Conservation (phyloP, 2,113 vertebrate genomes). For the Myotis brandtii region DNA sequence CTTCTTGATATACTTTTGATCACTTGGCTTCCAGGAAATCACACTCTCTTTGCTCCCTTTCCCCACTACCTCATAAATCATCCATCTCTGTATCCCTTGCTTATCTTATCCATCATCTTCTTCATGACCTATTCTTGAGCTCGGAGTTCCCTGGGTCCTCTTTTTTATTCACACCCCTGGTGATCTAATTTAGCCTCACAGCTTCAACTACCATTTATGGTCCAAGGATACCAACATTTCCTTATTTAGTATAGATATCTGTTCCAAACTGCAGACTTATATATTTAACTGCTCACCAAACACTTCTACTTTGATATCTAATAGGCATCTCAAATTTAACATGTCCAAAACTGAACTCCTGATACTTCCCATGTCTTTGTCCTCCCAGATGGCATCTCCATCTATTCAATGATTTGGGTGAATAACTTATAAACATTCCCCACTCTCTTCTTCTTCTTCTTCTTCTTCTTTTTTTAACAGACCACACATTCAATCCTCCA, state of each 20-base stretch:
- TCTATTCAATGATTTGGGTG: not conserved
- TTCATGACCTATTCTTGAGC: not conserved
- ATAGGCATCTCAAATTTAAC: not conserved
- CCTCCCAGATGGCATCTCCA: not conserved
- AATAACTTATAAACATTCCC: not conserved
- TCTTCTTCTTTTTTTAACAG: not conserved
- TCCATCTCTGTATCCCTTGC: not conserved
- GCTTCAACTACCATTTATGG: not conserved
- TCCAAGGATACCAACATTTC: not conserved
- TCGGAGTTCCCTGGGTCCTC: not conserved
- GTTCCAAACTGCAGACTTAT: not conserved
- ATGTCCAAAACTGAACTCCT: not conserved
- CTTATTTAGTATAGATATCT: not conserved
- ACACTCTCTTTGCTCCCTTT: not conserved
- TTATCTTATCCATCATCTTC: not conserved
- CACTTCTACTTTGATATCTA: not conserved
- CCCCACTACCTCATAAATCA: not conserved
- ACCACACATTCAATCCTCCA: not conserved
- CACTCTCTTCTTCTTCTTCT: too few relatives aligned
- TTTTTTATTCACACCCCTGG: not conserved
- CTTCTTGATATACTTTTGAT: not conserved
- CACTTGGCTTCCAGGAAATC: not conserved
- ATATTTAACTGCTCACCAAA: not conserved
- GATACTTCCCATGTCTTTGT: not conserved
- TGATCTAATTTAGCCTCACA: not conserved